These are phyloP conservation scores for Enchytraeus crypticus DNA, from an alignment of 2,888 invertebrate species.

Conservation along the genomic window DNA sequence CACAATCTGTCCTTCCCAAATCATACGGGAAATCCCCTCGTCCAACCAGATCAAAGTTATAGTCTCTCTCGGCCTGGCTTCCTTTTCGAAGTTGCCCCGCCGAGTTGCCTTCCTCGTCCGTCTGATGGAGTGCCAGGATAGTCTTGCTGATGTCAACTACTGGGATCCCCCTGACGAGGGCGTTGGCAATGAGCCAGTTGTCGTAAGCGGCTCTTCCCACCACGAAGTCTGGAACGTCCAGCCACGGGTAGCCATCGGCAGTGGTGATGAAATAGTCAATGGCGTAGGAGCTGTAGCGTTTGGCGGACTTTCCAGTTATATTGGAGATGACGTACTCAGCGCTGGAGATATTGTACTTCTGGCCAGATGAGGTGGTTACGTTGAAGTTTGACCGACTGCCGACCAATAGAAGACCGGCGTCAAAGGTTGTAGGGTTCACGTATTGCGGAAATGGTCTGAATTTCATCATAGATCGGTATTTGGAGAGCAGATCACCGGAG, in stretches of 20 bases:
- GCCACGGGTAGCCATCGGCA: conserved; percentile 32
- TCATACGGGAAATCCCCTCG: conserved; percentile 3
- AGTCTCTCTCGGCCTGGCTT: background rate
- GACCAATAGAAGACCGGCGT: too few species aligned
- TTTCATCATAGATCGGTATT: too few species aligned
- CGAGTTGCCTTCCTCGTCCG: conserved; percentile 27
- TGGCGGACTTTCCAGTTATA: too few species aligned
- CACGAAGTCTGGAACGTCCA: conserved; percentile 34
- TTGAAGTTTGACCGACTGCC: too few species aligned
- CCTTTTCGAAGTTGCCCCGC: conserved; percentile 30
- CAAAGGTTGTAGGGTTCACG: too few species aligned
- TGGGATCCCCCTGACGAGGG: conserved; percentile 26
- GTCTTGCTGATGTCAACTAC: conserved; percentile 35
- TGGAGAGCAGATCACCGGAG: too few species aligned
- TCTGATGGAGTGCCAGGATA: conserved; percentile 35
- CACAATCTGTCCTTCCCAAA: conserved; percentile 12
- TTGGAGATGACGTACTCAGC: too few species aligned
- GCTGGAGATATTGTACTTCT: too few species aligned
- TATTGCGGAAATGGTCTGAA: too few species aligned
- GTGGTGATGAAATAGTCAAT: conserved; percentile 38
- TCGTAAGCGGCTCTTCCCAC: conserved; percentile 38
- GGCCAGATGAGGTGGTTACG: too few species aligned
- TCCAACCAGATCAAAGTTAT: conserved; percentile 12
- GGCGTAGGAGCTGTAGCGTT: too few species aligned
- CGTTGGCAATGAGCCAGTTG: conserved; percentile 33